A percentile compares a stretch with the other conserved stretches of the same genome.
These are phyloP conservation scores for Coleophora deauratella DNA, from an alignment of 2,888 invertebrate species.

Conservation along the genomic window DNA sequence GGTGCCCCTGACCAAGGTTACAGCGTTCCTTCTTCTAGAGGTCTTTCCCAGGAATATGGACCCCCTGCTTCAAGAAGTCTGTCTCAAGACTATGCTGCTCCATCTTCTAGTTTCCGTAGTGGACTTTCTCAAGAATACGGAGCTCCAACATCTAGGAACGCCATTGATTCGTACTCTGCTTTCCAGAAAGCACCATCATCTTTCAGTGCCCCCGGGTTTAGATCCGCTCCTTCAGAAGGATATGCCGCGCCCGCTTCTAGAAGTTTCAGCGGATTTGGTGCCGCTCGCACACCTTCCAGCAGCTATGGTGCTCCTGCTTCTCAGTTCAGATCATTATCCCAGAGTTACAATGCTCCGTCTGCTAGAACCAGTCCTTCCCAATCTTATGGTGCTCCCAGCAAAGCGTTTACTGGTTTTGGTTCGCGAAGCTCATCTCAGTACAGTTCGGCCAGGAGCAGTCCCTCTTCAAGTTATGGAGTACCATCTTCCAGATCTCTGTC, in stretches of 20 bases:
- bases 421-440: conserved; percentile 12
- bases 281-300: conserved; percentile 7
- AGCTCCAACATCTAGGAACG: conserved; percentile 11
- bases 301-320: conserved; percentile 1
- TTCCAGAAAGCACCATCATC: conserved; percentile 24
- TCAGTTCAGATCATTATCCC: conserved; percentile 21
- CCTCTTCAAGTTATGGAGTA: conserved; percentile 25
- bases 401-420: too few species aligned
- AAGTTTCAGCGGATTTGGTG: conserved; percentile 22
- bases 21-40: conserved; percentile 18
- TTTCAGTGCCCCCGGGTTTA: conserved; percentile 26
- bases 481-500: conserved; percentile 27
- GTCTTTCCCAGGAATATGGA: conserved; percentile 29
- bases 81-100: conserved; percentile 28
- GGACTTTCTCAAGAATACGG: conserved; percentile 26
- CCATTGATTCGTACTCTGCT: conserved; percentile 22
- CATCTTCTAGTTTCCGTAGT: conserved; percentile 22
- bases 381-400: conserved; percentile 17
- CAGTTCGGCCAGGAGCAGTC: conserved; percentile 30
- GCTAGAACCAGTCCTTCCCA: conserved; percentile 28
- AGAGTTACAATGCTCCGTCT: not conserved
- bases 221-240: conserved; percentile 24
- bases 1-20: conserved; percentile 26
- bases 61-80: conserved; percentile 18
- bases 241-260: conserved; percentile 34